Conservation (phyloP, 2,113 vertebrate genomes). For the Neomonachus schauinslandi region DNA sequence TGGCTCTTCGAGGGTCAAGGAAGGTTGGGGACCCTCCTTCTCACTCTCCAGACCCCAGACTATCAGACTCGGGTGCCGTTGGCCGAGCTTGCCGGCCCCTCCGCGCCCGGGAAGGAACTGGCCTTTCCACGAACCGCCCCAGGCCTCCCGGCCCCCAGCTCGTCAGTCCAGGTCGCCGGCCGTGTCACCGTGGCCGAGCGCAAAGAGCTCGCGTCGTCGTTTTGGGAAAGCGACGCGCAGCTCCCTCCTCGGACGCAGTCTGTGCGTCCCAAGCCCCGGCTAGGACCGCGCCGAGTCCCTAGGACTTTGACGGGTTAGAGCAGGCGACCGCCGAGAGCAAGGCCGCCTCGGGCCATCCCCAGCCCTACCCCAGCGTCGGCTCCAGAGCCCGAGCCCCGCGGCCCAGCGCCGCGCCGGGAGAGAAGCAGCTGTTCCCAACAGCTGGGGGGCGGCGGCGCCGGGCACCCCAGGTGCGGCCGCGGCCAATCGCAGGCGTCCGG, state of each 20-base stretch:
- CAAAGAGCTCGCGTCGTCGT: neutral
- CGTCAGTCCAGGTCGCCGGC: neutral
- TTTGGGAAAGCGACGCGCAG: slow-evolving; percentile 15
- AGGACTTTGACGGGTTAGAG: neutral
- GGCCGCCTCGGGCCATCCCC: slow-evolving; percentile 5
- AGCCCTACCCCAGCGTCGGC: neutral
- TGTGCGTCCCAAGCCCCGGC: neutral
- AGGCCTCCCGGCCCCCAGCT: neutral
- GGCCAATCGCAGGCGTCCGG: slow-evolving; percentile 80
- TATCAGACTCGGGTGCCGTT: neutral
- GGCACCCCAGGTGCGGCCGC: slow-evolving; percentile 76
- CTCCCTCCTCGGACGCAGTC: neutral
- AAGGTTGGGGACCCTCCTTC: neutral
- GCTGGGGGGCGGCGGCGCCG: slow-evolving; percentile 82
- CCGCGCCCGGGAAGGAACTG: neutral
- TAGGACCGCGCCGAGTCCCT: neutral
- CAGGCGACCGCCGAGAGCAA: slow-evolving; percentile 27
- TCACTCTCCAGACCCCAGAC: neutral
- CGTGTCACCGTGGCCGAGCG: neutral
- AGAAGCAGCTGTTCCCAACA: slow-evolving; percentile 85
- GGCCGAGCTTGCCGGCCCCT: neutral
- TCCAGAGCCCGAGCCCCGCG: neutral
- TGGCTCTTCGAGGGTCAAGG: neutral
- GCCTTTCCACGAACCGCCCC: neutral
- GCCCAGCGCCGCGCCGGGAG: slow-evolving; percentile 3